Evolutionary conservation across 2,797 vertebrate species (phyloP).

Genomic region (Myotis vivesi): DNA sequence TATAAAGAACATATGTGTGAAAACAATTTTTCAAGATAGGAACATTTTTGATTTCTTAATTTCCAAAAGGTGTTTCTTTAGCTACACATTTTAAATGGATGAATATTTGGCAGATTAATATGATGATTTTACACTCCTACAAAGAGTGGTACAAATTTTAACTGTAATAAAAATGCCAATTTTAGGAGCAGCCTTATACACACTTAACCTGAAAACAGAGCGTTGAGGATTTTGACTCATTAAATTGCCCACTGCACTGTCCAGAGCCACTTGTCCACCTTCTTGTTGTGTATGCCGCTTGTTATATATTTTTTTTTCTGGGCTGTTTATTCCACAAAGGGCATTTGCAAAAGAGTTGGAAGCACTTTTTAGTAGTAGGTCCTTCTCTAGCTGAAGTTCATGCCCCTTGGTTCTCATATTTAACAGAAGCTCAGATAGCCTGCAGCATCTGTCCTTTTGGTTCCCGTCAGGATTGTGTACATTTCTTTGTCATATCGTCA

Average conservation of each 20-base stretch:
- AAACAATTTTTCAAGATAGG: not conserved
- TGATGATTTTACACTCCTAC: constrained; percentile 14
- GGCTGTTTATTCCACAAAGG: constrained; percentile 81
- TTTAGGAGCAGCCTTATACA: not conserved
- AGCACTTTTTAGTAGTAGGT: constrained; percentile 81
- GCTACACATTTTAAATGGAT: not conserved
- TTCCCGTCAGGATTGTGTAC: constrained; percentile 84
- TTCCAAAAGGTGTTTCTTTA: not conserved
- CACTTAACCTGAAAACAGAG: constrained; percentile 30
- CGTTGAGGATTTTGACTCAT: constrained; percentile 53
- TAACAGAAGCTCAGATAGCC: constrained; percentile 87
- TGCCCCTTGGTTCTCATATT: constrained; percentile 86
- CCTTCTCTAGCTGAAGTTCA: constrained; percentile 84
- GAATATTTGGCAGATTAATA: not conserved
- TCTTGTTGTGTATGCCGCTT: constrained; percentile 81
- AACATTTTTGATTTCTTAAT: constrained; percentile 32
- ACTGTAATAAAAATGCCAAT: constrained; percentile 32
- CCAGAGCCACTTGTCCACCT: constrained; percentile 61
- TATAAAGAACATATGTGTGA: not conserved
- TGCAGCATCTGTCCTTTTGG: constrained; percentile 85
- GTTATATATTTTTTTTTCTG: constrained; percentile 76
- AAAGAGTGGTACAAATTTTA: not conserved
- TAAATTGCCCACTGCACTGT: constrained; percentile 69
- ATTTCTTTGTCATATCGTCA: constrained; percentile 81
- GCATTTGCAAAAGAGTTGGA: constrained; percentile 80